A percentile compares a stretch with the other conserved stretches of the same genome.
These are phyloP conservation scores for Suricata suricatta DNA, from an alignment of 2,113 vertebrate species.

Conservation along the genomic window DNA sequence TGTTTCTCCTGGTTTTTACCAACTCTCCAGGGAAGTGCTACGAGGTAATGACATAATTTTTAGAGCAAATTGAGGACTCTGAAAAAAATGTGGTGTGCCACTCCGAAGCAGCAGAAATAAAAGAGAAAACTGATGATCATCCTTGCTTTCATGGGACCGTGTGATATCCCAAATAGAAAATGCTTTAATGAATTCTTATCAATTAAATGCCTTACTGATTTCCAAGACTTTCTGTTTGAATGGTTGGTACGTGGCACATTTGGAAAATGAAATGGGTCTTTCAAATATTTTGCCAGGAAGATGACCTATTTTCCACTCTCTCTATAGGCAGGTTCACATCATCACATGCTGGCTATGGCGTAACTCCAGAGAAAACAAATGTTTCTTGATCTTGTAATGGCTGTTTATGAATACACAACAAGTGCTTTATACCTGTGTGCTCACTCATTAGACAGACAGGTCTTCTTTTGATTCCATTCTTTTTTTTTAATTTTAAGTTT, in stretches of 20 bases:
- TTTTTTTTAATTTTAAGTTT: too few relatives aligned
- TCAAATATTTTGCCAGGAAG: slow-evolving; percentile 35
- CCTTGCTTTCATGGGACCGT: neutral
- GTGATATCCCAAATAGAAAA: slow-evolving; percentile 5
- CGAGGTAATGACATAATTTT: slow-evolving; percentile 19
- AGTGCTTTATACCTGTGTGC: slow-evolving; percentile 6
- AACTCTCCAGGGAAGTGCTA: neutral
- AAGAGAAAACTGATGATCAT: slow-evolving; percentile 16
- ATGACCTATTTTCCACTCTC: slow-evolving; percentile 59
- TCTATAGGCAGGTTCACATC: slow-evolving; percentile 58
- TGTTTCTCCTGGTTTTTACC: neutral
- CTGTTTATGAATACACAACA: slow-evolving; percentile 57
- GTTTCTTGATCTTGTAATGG: neutral
- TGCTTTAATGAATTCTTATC: neutral
- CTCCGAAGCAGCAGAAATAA: slow-evolving; percentile 20
- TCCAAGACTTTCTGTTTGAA: neutral
- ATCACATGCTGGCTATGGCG: slow-evolving; percentile 40
- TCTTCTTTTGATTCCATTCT: neutral
- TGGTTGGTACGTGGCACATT: neutral
- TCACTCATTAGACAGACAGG: neutral
- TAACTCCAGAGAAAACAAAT: slow-evolving; percentile 50
- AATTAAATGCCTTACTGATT: slow-evolving; percentile 3
- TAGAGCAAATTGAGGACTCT: slow-evolving; percentile 21
- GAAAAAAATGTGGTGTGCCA: neutral
- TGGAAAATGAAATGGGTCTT: slow-evolving; percentile 42